Base-by-base conservation (phyloP, 2,888 invertebrate species). In the Ophion ellenae region DNA sequence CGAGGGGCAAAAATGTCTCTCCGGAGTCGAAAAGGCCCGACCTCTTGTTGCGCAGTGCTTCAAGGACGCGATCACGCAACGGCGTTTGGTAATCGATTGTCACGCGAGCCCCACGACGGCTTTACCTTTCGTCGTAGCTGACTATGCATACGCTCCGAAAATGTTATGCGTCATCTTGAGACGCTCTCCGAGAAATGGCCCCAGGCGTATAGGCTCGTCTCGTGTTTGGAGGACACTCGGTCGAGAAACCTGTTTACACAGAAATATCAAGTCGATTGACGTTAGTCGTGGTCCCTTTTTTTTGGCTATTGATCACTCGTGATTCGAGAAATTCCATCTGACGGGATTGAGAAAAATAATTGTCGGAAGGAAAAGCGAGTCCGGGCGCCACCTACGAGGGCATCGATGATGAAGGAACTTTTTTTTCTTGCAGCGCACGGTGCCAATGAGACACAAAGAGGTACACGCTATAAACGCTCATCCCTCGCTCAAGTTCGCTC, bases 361-460 rank as follows among this genome's bases (percentile, higher is more conserved):
- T 3, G n/a, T 24, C 6, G 0, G n/a, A 40, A 20, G 24, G 61
- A 45, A 24, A 14, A 17, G 17, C 53, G 17, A 53, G 2, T 53
- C 14, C 14, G 5, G 17, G 17, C 53, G 17, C 32, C 32, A 5
- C 3, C 14, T 14, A 14, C 14, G 17, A n/a, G 17, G 4, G 59
- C 17, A 61, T 24, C 5, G 20, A 20, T 47, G 1, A 36, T 70
- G 17, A 17, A 70, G 32, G 14, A 5, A 32, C 63, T 86, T 63
- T 69, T 83, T 40, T 53, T 4, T 53, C 53, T 94, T 93, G 78
- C 93, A 97, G 97, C 95, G 96, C 92, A 97, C 97, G 0, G 94
- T 97, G 77, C 97, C 97, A 2, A 96, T 97, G 95, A 94, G 97
- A 88, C 97, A 97, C 94, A 97, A 97, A 91, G 96, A 97, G 92